Evolutionary conservation across 2,888 invertebrate genomes (phyloP), one percentile per base, ranked within the genome.

Genomic region (Ernsta delagoae): DNA sequence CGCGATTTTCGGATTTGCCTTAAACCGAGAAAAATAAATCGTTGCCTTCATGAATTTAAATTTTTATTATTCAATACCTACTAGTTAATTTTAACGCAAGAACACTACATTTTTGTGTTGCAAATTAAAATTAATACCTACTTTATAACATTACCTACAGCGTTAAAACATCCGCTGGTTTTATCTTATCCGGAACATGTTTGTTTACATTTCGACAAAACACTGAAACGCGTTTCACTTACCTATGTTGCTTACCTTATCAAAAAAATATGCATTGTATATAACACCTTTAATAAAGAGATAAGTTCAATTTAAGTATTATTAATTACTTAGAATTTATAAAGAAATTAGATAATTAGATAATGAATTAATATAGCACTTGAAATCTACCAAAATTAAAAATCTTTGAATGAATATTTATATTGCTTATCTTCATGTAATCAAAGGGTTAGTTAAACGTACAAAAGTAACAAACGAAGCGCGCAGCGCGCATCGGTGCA

Each of bases 161-260:
- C 31, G 31, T 31, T 53, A 79, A n/a, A n/a, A n/a, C n/a, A 45
- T n/a, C 79, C 78, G 83, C 80, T 84, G 85, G 88, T 88, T 88
- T 90, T 91, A 92, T 92, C 92, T 91, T 92, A 92, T 92, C 91
- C 90, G 90, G 88, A 90, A 91, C 87, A 88, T 89, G 88, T 90
- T 90, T 92, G 92, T 91, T 92, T 92, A 91, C 89, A 90, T 90
- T 91, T 85, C 82, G 86, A 90, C 88, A 89, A 89, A 90, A 90
- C 86, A 85, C 83, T 88, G 83, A 88, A 92, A 90, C 90, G 90
- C 89, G 90, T 87, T 87, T 88, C 79, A 82, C 82, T 85, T 90
- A 89, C 87, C 87, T 43, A 7, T 5, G 88, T 82, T 83, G 80
- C 85, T 73, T 81, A 83, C 85, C 86, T 89, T 92, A 90, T 91